Base-by-base conservation (phyloP, 2,113 vertebrate species). In the Oophaga pumilio region DNA sequence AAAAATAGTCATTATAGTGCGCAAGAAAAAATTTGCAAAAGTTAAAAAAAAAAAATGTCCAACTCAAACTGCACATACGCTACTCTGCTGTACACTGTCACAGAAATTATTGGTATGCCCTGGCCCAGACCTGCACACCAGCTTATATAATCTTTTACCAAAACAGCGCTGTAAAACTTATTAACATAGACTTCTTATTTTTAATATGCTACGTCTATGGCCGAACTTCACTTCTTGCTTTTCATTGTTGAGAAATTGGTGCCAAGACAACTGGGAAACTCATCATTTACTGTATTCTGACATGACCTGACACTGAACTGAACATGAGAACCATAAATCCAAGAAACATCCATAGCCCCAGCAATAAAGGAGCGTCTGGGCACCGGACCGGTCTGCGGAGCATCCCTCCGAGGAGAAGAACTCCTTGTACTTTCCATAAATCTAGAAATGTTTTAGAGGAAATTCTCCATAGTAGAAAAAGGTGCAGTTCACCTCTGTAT, bases 231-330 rank as follows among this genome's bases (percentile, higher is more conserved):
- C 26, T 26, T 87, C 62, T 53, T 56, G 57, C 69, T 24, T 13
- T 50, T 76, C 57, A 64, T 64, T 10, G 49, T 82, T 9, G 8
- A 20, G 62, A 59, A 43, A 22, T 49, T 28, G 8, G 76, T 88
- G 69, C 80, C 80, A 76, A 82, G 69, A 88, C 86, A 88, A 83
- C 80, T 88, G 86, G 68, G 71, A 83, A 83, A 88, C 33, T 76
- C 80, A 88, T 88, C 80, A 88, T 53, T 87, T 56, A 12, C 86
- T 82, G 68, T 74, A 73, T 60, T 83, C 2, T 53, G 57, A 83
- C 68, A 76, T 77, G 86, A 83, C 80, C 86, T 12, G 43, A 74
- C 53, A 17, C 79, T 88, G 86, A 88, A 64, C 86, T 62, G 18
- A 88, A 88, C 79, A 74, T 56, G 86, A 88, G 56, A 82, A 26